phyloP scores from a whole-genome alignment of 1,140 invertebrate genomes.

The Drosophila kurseongensis region DNA sequence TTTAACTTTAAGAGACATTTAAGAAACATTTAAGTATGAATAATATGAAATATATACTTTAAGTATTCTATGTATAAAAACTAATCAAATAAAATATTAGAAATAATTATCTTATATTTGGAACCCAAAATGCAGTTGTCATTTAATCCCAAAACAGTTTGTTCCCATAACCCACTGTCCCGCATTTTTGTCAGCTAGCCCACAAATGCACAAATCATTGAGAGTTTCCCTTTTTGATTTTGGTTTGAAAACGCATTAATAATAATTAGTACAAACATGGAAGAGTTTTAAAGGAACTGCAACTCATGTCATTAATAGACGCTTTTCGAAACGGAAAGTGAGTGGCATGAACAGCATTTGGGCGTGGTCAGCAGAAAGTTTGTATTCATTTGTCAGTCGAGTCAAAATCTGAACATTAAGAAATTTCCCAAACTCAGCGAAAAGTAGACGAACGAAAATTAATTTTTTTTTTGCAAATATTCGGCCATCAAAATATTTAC shows the following conservation, averaged over 20 bases:
- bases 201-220: constrained; percentile 40
- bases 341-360: constrained; percentile 14
- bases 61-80: background rate
- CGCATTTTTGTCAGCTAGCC: constrained; percentile 17
- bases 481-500: constrained; percentile 77
- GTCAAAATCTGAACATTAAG: constrained; percentile 15
- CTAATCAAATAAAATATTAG: background rate
- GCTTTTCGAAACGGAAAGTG: constrained; percentile 30
- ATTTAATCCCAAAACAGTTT: background rate
- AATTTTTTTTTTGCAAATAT: constrained; percentile 50
- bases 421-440: constrained; percentile 57
- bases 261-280: constrained; percentile 53
- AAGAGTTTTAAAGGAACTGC: constrained; percentile 34
- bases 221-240: constrained; percentile 18
- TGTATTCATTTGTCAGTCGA: constrained; percentile 37
- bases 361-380: constrained; percentile 43
- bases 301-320: constrained; percentile 60
- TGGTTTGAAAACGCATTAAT: constrained; percentile 53
- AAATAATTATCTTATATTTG: background rate
- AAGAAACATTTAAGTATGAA: background rate
- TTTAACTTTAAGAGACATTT: background rate
- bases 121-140: background rate
- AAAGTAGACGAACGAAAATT: constrained; percentile 31
- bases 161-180: constrained; percentile 38
- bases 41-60: background rate